Evolutionary conservation across 2,797 vertebrate species (phyloP), one percentile per base, ranked within the genome.

Genomic region (Mormyrops attenuatus): DNA sequence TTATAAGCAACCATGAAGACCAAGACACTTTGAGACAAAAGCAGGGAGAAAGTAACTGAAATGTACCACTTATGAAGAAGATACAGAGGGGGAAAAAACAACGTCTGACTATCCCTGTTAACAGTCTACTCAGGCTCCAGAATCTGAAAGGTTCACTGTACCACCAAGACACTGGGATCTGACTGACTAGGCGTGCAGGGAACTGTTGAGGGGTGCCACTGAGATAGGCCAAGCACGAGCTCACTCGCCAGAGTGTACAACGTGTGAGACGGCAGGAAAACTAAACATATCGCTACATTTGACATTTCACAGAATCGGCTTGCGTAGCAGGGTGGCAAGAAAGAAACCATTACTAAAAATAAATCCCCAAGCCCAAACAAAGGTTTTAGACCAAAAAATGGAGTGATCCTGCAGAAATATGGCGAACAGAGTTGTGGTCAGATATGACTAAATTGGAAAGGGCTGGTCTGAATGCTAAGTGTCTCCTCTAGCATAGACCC

Each of bases 261-360:
- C 5, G 17, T 44, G 26, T 47, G 77, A 85, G 82, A 26, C 3
- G 9, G 38, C 82, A 49, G 41, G 20, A 1, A 47, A 85, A 26
- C 38, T 50, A 26, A 85, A 22, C n/a, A 47, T 26, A 50, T 84
- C 1, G 9, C 80, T 49, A 22, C 44, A 50, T 50, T 22, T 85
- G 44, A 50, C 82, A 85, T 85, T 85, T 85, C 82, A 85, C 82
- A 26, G 47, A 50, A 85, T 50, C 44, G 26, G 82, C 44, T 38
- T 5, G 47, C 3, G 47, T 47, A 22, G 82, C 82, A n/a, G 20
- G 47, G 9, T 26, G 41, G 8, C 47, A 26, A 22, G 20, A 85
- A 85, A 44, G 82, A 50, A 85, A n/a, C 20, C 82, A 49, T 85
- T 22, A 50, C 82, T 85, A 49, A 85, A 84, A n/a, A 84, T 84